Evolutionary conservation across 2,888 invertebrate species (phyloP).

Genomic region (Sphecodes monilicornis): DNA sequence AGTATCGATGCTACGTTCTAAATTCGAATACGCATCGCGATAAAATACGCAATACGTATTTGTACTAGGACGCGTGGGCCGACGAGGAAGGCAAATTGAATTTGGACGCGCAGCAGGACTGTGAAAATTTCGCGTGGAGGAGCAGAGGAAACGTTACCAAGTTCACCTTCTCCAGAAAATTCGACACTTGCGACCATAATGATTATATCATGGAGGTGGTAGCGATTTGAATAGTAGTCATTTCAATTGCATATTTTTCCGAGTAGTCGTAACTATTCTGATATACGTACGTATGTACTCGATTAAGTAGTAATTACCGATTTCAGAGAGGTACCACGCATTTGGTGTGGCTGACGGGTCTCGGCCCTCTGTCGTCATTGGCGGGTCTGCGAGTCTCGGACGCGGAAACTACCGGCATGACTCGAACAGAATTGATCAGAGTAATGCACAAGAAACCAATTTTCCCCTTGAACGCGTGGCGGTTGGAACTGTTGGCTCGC

Average conservation of each 20-base stretch:
- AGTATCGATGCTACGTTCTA: neutral
- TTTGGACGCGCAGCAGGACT: slow-evolving; percentile 91
- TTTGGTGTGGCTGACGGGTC: slow-evolving; percentile 93
- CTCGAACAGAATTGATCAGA: slow-evolving; percentile 90
- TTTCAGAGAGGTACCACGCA: slow-evolving; percentile 95
- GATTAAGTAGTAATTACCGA: neutral
- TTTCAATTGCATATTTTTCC: neutral
- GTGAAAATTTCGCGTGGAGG: slow-evolving; percentile 87
- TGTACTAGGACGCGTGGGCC: slow-evolving; percentile 90
- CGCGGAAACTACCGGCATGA: slow-evolving; percentile 89
- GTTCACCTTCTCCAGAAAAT: slow-evolving; percentile 91
- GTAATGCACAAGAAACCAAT: slow-evolving; percentile 83
- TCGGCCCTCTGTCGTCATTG: slow-evolving; percentile 89
- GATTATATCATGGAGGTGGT: slow-evolving; percentile 91
- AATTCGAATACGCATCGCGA: neutral
- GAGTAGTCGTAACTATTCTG: neutral
- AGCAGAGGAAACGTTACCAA: slow-evolving; percentile 87
- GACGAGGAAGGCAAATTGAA: slow-evolving; percentile 88
- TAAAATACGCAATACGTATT: neutral
- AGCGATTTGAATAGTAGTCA: neutral
- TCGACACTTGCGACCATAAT: slow-evolving; percentile 93
- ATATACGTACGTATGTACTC: neutral
- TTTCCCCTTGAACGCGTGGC: slow-evolving; percentile 85
- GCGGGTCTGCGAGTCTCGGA: slow-evolving; percentile 88
- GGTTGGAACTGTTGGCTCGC: slow-evolving; percentile 87